Base-by-base conservation (phyloP, 2,888 invertebrate genomes). In the Pediacus dermestoides region DNA sequence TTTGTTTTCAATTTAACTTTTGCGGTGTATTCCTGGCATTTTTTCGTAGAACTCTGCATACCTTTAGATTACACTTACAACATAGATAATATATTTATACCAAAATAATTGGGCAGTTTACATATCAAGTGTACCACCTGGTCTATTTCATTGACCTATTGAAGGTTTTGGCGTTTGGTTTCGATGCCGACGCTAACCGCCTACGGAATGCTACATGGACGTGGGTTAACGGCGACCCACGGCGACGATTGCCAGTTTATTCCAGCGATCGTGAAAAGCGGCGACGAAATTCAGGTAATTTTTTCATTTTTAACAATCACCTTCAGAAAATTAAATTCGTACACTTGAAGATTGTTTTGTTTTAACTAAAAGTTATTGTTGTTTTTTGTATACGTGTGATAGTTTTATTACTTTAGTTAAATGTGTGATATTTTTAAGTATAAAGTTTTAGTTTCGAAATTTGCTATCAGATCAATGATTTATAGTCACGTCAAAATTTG, bases 201-300 rank as follows among this genome's bases (percentile, higher is more conserved):
- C 28, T 28, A 28, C 28, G 28, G 14, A 28, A 9, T 12, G 6
- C 9, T 25, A 7, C 25, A 25, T 25, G 25, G 25, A 7, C 25
- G 25, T 25, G 4, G 13, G 10, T 10, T n/a, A 23, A 9, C 6
- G 11, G 11, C 28, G 13, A 13, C 11, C 26, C 7, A 7, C 10
- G 3, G 14, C 21, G 34, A 26, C 27, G 30, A 28, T 30, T 30
- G 46, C 44, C 50, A 55, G 60, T 61, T 47, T 58, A 53, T 54
- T 49, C 52, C 53, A 53, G 59, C 59, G 60, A 61, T 58, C 57
- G 55, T 52, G 57, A 61, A 55, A 58, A 59, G 56, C 57, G 58
- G 57, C 55, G 50, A 56, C 60, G 59, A 60, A 43, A 42, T 50
- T 43, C 55, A 55, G 55, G 55, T 55, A 54, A 13, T 28, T 30